Evolutionary conservation across 2,888 invertebrate species (phyloP).

Genomic region (Zaprionus bogoriensis): DNA sequence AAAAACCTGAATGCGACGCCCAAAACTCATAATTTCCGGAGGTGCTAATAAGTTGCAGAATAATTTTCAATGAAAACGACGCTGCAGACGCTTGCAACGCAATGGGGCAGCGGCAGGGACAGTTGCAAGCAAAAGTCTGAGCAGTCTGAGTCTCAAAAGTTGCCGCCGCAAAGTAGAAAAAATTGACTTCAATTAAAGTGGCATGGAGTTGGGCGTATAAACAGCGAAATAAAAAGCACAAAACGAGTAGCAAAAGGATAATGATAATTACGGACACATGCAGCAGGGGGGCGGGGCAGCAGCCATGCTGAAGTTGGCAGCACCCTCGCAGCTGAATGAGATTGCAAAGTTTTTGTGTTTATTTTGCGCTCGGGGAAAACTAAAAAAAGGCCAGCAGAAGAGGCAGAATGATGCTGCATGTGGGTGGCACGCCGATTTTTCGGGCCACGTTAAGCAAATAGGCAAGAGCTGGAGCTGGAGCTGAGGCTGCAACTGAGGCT

Average conservation of each 20-base stretch:
- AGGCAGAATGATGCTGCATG: slow-evolving; percentile 30
- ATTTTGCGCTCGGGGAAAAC: slow-evolving; percentile 49
- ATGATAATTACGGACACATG: slow-evolving; percentile 66
- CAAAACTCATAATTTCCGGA: slow-evolving; percentile 74
- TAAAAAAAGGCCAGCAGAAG: slow-evolving; percentile 31
- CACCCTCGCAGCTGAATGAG: slow-evolving; percentile 53
- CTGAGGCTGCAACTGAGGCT: too few species aligned
- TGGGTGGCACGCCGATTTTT: slow-evolving; percentile 26
- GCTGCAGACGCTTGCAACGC: slow-evolving; percentile 39
- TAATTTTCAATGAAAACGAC: slow-evolving; percentile 70
- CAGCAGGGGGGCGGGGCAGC: background rate
- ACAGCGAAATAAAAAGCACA: slow-evolving; percentile 72
- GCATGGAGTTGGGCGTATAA: slow-evolving; percentile 71
- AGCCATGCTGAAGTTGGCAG: slow-evolving; percentile 26
- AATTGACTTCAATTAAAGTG: slow-evolving; percentile 76
- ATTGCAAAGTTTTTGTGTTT: slow-evolving; percentile 69
- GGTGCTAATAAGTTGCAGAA: slow-evolving; percentile 77
- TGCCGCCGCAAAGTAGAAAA: slow-evolving; percentile 57
- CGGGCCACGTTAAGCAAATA: slow-evolving; percentile 53
- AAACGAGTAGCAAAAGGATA: slow-evolving; percentile 64
- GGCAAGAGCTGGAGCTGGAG: too few species aligned
- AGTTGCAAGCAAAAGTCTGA: background rate
- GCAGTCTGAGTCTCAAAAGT: slow-evolving; percentile 17
- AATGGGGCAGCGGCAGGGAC: slow-evolving; percentile 2
- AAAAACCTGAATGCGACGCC: slow-evolving; percentile 53